A percentile compares a stretch with the other conserved stretches of the same genome.
Conservation (phyloP, 2,888 invertebrate species). For the Cantharis nigra region DNA sequence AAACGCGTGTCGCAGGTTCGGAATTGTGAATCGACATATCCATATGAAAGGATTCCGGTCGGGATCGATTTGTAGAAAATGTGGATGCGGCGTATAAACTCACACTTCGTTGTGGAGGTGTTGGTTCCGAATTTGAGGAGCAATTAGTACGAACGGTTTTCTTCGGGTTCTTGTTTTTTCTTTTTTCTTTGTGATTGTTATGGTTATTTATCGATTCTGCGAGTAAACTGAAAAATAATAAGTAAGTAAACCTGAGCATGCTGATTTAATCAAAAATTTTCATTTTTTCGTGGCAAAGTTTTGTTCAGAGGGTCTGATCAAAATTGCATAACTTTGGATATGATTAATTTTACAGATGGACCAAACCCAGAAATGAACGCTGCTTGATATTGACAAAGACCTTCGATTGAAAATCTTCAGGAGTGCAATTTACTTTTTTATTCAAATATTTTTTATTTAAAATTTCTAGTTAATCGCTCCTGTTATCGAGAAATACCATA, state of each 20-base stretch:
- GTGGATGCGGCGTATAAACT: slow-evolving; percentile 44
- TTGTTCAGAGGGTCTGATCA: too few relatives aligned
- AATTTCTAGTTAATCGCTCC: too few relatives aligned
- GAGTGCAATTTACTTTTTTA: too few relatives aligned
- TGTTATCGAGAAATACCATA: too few relatives aligned
- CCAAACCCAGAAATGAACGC: too few relatives aligned
- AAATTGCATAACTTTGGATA: too few relatives aligned
- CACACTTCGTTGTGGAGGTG: slow-evolving; percentile 45
- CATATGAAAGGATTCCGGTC: slow-evolving; percentile 62
- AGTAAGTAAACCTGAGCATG: not conserved
- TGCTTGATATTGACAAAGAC: too few relatives aligned
- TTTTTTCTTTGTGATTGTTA: slow-evolving; percentile 22
- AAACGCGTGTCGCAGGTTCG: slow-evolving; percentile 61
- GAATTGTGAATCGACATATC: slow-evolving; percentile 60
- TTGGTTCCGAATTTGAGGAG: slow-evolving; percentile 46
- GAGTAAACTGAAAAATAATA: slow-evolving; percentile 28
- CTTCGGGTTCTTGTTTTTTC: slow-evolving; percentile 35
- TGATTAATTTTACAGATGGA: too few relatives aligned
- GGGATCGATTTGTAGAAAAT: slow-evolving; percentile 51
- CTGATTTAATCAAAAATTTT: too few relatives aligned
- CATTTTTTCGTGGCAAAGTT: too few relatives aligned
- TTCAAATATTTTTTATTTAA: too few relatives aligned
- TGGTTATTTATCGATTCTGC: slow-evolving; percentile 26
- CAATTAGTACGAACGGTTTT: slow-evolving; percentile 50
- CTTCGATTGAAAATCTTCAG: too few relatives aligned